Evolutionary conservation across 2,113 vertebrate species (phyloP), one percentile per base, ranked within the genome.

Genomic region (Oreochromis tanganicae): DNA sequence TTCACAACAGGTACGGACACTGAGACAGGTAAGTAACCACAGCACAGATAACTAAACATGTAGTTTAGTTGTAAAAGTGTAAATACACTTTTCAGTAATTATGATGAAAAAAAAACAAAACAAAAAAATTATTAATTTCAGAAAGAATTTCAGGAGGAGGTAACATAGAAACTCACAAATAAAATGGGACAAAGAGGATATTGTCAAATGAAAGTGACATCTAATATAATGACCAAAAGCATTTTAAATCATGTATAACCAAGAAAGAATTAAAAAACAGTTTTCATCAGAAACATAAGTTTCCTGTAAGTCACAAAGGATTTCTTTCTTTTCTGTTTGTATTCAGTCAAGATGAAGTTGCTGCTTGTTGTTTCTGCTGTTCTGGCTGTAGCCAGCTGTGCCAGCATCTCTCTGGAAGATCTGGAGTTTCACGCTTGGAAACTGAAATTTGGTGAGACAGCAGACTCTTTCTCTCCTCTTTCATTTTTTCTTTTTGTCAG

Each of bases 391-490:
- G 0, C 29, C 32, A 36, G 59, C 59, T 63, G 59, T 63, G 5
- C 59, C 29, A 63, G 59, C 61, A 38, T 66, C 61, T 66, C 61
- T 66, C 61, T 66, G 10, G 61, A 66, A 66, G 61, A 66, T 38
- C 61, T 96, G 86, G 96, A 97, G 91, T 97, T 97, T 80, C 94
- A 96, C 1, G 94, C 94, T 16, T 97, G 97, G 97, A 96, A 96
- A 85, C 89, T 96, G 6, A 96, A 96, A 73, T 96, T 95, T 90
- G 96, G 96, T 97, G 88, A 96, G 95, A 61, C 4, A 34, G 4
- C 4, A 7, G 6, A 21, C 7, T 34, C 46, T 80, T 17, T 21
- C 3, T 63, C 16, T 63, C 1, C 3, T 34, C 9, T 36, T 63
- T 63, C 32, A n/a, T 63, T 63, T 19, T 63, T 63, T 34, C 11